Conservation (phyloP, 2,888 invertebrate species). For the Pseudococcus longispinus region DNA sequence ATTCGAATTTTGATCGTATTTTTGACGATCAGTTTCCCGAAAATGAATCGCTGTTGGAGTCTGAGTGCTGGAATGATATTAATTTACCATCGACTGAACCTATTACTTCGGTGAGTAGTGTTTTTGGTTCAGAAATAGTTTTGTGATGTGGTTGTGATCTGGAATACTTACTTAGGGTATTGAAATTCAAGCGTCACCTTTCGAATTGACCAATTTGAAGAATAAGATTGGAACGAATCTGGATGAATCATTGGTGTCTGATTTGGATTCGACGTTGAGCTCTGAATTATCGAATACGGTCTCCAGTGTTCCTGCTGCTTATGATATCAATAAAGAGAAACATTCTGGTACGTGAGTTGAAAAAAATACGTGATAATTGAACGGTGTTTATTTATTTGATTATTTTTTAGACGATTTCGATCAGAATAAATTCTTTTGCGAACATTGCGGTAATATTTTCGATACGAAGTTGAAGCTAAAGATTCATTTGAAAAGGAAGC, state of each 20-base stretch:
- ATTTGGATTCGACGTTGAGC: background rate
- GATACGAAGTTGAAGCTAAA: slow-evolving; percentile 44
- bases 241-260: slow-evolving; percentile 11
- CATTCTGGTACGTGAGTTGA: background rate
- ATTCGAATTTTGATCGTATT: slow-evolving; percentile 39
- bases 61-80: slow-evolving; percentile 51
- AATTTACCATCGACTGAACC: slow-evolving; percentile 47
- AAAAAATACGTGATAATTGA: background rate
- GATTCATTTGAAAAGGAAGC: slow-evolving; percentile 45
- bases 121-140: background rate
- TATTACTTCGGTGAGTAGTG: background rate
- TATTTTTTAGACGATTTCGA: slow-evolving; percentile 29
- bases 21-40: slow-evolving; percentile 52
- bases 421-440: slow-evolving; percentile 39
- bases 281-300: background rate
- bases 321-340: background rate
- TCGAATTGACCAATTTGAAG: slow-evolving; percentile 43
- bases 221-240: slow-evolving; percentile 15
- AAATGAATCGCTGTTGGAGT: slow-evolving; percentile 43
- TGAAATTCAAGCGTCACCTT: slow-evolving; percentile 3
- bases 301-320: background rate
- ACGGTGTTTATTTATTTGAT: background rate
- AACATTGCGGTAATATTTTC: slow-evolving; percentile 47
- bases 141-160: background rate
- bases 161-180: background rate